phyloP scores from a whole-genome alignment of 2,113 vertebrate genomes.

The Agapornis roseicollis region DNA sequence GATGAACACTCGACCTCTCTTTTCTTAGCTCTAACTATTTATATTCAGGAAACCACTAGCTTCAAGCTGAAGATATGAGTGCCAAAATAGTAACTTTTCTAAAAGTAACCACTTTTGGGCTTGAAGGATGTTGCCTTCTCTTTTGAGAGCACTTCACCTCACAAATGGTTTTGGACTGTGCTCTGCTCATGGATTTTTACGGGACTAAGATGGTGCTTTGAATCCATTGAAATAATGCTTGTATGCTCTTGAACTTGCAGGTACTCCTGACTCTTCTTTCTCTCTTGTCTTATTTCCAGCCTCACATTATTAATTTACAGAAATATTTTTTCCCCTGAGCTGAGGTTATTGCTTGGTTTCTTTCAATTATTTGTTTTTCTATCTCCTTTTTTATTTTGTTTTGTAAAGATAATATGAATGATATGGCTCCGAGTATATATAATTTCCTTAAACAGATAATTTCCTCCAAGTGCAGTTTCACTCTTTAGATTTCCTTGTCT shows the following conservation, averaged over 20 bases:
- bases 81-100: neutral
- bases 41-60: neutral
- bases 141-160: neutral
- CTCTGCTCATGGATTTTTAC: neutral
- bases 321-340: neutral
- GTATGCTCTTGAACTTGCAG: neutral
- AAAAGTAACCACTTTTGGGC: neutral
- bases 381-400: neutral
- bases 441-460: neutral
- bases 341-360: neutral
- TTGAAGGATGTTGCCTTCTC: neutral
- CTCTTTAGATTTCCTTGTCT: neutral
- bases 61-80: neutral
- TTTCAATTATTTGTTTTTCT: neutral
- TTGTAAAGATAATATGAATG: neutral
- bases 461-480: neutral
- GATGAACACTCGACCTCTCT: neutral
- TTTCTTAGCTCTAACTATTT: neutral
- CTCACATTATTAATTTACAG: neutral
- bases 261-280: neutral
- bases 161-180: neutral
- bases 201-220: neutral
- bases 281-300: neutral
- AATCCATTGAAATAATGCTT: neutral
- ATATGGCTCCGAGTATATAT: neutral